Evolutionary conservation across 2,888 invertebrate species (phyloP).

Genomic region (Zele albiditarsus): DNA sequence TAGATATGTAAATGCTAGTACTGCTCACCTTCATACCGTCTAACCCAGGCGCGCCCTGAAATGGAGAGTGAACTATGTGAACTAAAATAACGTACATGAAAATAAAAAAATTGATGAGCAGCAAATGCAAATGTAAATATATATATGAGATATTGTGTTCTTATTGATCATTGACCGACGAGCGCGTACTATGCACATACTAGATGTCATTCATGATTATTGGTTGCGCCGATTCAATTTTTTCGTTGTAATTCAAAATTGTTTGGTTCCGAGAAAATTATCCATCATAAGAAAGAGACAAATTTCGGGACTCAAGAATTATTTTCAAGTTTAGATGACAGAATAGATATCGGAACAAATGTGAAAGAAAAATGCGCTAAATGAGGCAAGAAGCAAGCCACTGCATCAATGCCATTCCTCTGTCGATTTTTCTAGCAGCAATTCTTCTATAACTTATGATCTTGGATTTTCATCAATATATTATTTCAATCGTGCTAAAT

Average conservation of each 20-base stretch:
- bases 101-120: constrained; percentile 8
- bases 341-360: no score
- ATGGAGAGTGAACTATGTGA: constrained; percentile 54
- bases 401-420: no score
- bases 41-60: constrained; percentile 93
- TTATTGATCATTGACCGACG: constrained; percentile 51
- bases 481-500: neutral
- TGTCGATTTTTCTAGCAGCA: no score
- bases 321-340: no score
- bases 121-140: constrained; percentile 16
- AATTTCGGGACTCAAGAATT: neutral
- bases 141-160: constrained; percentile 45
- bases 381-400: no score
- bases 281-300: neutral
- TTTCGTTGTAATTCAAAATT: neutral
- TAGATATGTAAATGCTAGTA: neutral
- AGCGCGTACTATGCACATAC: constrained; percentile 52
- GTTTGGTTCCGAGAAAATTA: neutral
- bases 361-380: no score
- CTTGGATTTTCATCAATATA: neutral
- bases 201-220: constrained; percentile 36
- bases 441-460: no score
- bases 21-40: constrained; percentile 94
- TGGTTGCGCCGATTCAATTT: constrained; percentile 21
- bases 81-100: constrained; percentile 38